Conservation (phyloP, 2,113 vertebrate genomes). For the Prunella fulvescens region DNA sequence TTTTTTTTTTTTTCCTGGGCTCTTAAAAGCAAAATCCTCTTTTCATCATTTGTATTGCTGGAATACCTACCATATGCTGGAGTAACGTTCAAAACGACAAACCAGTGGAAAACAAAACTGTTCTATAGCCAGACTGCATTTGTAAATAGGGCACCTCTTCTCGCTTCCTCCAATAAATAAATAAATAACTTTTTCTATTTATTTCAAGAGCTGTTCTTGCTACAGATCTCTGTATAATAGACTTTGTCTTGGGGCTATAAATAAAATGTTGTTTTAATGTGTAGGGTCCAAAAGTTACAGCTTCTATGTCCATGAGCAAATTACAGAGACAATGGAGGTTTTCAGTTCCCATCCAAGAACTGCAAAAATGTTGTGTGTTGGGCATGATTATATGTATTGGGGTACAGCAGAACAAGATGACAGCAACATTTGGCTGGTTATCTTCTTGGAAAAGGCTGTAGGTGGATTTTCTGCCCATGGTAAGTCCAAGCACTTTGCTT, state of each 20-base stretch:
- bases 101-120: not conserved
- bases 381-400: not conserved
- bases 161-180: not conserved
- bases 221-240: not conserved
- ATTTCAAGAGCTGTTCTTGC: constrained; percentile 15
- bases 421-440: not conserved
- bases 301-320: not conserved
- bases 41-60: not conserved
- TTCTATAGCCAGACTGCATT: not conserved
- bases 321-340: not conserved
- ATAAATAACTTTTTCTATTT: constrained; percentile 29
- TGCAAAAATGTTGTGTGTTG: not conserved
- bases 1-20: not conserved
- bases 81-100: not conserved
- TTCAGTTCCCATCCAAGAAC: not conserved
- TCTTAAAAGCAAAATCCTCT: not conserved
- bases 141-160: constrained; percentile 14
- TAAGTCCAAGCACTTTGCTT: not conserved
- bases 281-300: not conserved
- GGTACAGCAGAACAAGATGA: not conserved
- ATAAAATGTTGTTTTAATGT: not conserved
- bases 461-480: not conserved
- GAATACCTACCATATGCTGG: not conserved
- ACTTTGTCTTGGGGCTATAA: not conserved
- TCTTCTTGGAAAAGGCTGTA: not conserved